Conservation (phyloP, 2,797 vertebrate genomes). For the Esox lucius region DNA sequence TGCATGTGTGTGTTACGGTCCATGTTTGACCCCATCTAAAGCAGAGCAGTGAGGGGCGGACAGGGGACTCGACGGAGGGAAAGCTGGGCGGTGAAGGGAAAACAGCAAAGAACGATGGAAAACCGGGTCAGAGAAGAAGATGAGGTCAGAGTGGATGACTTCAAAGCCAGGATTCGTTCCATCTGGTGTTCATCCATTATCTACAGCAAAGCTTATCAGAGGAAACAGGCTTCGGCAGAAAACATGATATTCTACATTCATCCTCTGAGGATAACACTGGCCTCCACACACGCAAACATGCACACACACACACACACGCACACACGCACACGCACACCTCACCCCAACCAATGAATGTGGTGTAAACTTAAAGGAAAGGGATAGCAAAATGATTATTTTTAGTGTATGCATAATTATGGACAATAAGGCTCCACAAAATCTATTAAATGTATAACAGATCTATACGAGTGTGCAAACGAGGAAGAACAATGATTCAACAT, state of each 20-base stretch:
- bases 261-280: not conserved
- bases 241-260: not conserved
- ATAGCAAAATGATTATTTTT: too few relatives aligned
- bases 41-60: not conserved
- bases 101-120: constrained; percentile 1
- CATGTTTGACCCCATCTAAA: not conserved
- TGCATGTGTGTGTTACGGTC: not conserved
- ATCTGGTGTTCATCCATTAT: constrained; percentile 33
- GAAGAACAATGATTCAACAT: too few relatives aligned
- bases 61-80: constrained; percentile 6
- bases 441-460: too few relatives aligned
- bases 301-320: not conserved
- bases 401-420: too few relatives aligned
- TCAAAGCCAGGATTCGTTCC: constrained; percentile 34
- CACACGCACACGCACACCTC: not conserved
- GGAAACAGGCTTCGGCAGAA: constrained; percentile 3
- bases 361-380: not conserved
- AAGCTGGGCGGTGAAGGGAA: constrained; percentile 18
- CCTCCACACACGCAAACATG: not conserved
- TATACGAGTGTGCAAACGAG: too few relatives aligned
- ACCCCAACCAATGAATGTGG: not conserved
- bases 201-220: constrained; percentile 23
- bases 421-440: too few relatives aligned
- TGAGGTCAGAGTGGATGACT: constrained; percentile 20
- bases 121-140: constrained; percentile 2